Base-by-base conservation (phyloP, 1,140 invertebrate genomes). In the Eumaeus atala region DNA sequence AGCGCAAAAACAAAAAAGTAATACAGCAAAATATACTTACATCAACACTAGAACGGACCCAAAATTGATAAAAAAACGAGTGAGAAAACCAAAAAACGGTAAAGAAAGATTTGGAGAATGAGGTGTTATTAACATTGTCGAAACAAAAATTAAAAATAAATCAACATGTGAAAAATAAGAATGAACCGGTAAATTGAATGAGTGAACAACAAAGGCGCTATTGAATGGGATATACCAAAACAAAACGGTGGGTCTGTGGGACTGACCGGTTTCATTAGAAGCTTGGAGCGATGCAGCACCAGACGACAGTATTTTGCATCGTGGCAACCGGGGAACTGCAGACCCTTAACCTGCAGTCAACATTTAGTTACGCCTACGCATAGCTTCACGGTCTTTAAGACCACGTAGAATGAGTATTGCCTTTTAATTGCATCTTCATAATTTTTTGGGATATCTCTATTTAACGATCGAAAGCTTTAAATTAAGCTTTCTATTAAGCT, bases 221-320 rank as follows among this genome's bases (percentile, higher is more conserved):
- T 8, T 16, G 40, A 44, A 44, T 44, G 48, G 50, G 21, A 37
- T 17, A 3, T 36, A 38, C n/a, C 33, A 50, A 33, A 33, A 33
- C 21, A 42, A 51, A 56, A 35, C 50, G 53, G 59, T 6, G 62
- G 44, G 51, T 48, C 60, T 48, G 58, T 72, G 70, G 75, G 68
- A 92, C 94, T 95, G 94, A 97, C 96, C 95, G 95, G 95, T 91
- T 93, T 93, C 88, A 98, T 92, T 84, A 97, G 93, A 89, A 96
- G 95, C 85, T 95, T 93, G 89, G 96, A 97, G 89, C 96, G 92
- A 89, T 97, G 95, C 89, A 96, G 91, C 85, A 98, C 94, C 90
- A 95, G 94, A 78, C 95, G 94, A 92, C 95, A 96, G 91, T 97
- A 97, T 87, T 93, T 92, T 79, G 95, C 93, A 91, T 97, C 95